phyloP scores from a whole-genome alignment of 35 echinoderm and acorn worm genomes.

The Apostichopus parvimensis region DNA sequence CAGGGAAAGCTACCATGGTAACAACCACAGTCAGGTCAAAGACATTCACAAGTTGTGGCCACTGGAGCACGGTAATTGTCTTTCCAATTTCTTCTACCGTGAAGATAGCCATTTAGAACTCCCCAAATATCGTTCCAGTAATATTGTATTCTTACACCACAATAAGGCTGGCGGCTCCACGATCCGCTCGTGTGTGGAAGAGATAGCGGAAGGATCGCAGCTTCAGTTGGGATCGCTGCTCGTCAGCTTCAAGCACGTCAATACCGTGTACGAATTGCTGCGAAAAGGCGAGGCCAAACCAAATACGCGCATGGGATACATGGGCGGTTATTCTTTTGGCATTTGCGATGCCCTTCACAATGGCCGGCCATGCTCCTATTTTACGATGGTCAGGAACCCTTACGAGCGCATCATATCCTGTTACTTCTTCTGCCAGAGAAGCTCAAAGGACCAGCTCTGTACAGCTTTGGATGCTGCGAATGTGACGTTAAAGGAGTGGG shows the following conservation, averaged over 20 bases:
- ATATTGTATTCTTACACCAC: slow-evolving; percentile 81
- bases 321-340: slow-evolving; percentile 95
- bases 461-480: slow-evolving; percentile 72
- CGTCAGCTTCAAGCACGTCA: slow-evolving; percentile 64
- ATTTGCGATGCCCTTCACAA: slow-evolving; percentile 72
- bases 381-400: slow-evolving; percentile 88
- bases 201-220: slow-evolving; percentile 32
- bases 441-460: slow-evolving; percentile 89
- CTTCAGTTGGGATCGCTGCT: slow-evolving; percentile 57
- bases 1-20: slow-evolving; percentile 17
- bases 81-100: slow-evolving; percentile 60
- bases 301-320: slow-evolving; percentile 51
- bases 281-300: slow-evolving; percentile 25
- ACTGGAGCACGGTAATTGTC: slow-evolving; percentile 57
- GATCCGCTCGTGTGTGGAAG: slow-evolving; percentile 68
- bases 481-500: slow-evolving; percentile 87
- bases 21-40: slow-evolving; percentile 24
- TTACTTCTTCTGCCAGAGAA: slow-evolving; percentile 77
- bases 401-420: slow-evolving; percentile 89
- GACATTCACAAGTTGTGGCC: slow-evolving; percentile 52
- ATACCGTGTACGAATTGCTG: slow-evolving; percentile 42
- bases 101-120: slow-evolving; percentile 43
- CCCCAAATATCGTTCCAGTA: slow-evolving; percentile 46
- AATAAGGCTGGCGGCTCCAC: slow-evolving; percentile 93
- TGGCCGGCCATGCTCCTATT: slow-evolving; percentile 78